Conservation (phyloP, 2,797 vertebrate species). For the Liasis olivaceus region DNA sequence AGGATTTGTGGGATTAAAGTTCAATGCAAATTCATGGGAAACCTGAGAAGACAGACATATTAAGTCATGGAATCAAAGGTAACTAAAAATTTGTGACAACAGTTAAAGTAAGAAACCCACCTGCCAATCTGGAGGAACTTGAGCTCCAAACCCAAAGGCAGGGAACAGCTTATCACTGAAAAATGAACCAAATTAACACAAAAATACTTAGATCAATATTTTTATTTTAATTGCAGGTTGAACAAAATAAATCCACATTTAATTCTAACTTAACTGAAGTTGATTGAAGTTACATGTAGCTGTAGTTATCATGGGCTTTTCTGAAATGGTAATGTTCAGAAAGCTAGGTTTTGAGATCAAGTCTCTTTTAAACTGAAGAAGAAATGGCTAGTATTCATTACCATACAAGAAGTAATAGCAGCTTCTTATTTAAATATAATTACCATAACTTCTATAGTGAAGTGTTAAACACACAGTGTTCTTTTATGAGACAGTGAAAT, state of each 20-base stretch:
- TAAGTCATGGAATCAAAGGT: neutral
- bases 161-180: conserved; percentile 92
- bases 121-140: conserved; percentile 89
- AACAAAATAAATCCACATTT: neutral
- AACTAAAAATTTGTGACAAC: neutral
- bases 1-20: conserved; percentile 87
- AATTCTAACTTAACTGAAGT: neutral
- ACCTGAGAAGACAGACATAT: conserved; percentile 73
- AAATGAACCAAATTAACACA: conserved; percentile 25
- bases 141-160: conserved; percentile 93
- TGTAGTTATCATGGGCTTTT: neutral
- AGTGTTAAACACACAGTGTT: neutral
- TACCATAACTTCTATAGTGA: neutral
- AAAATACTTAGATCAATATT: neutral
- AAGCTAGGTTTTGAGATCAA: neutral
- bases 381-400: neutral
- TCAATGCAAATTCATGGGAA: conserved; percentile 92
- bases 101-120: conserved; percentile 64
- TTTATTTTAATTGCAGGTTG: neutral
- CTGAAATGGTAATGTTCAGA: neutral
- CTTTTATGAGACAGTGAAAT: neutral
- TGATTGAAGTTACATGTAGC: neutral
- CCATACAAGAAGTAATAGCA: neutral
- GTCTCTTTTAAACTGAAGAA: neutral
- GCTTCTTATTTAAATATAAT: neutral